A percentile compares a stretch with the other conserved stretches of the same genome.
These are phyloP conservation scores for Equus quagga DNA, from an alignment of 2,113 vertebrate genomes.

Conservation along the genomic window DNA sequence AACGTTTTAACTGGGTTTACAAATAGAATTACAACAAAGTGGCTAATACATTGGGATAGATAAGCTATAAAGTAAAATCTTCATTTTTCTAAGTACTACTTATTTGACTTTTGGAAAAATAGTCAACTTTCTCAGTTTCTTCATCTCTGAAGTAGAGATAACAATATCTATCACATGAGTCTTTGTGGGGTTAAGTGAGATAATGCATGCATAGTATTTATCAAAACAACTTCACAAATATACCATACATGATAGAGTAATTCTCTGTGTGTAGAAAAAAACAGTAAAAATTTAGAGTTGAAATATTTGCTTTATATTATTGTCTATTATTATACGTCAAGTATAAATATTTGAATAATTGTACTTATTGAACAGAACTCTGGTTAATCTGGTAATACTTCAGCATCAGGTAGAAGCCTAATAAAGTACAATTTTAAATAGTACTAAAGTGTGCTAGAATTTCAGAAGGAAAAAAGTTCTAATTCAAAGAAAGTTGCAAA, in stretches of 20 bases:
- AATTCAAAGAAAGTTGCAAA: neutral
- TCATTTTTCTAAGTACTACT: neutral
- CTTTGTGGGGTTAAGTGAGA: neutral
- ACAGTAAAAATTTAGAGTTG: neutral
- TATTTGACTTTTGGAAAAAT: neutral
- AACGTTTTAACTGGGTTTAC: neutral
- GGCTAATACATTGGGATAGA: neutral
- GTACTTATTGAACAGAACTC: neutral
- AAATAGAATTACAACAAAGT: neutral
- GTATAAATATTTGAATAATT: neutral
- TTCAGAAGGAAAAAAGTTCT: neutral
- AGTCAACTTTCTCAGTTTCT: neutral
- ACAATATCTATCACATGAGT: neutral
- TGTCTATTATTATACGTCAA: neutral
- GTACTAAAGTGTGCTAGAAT: neutral
- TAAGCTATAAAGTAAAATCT: neutral
- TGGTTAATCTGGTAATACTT: conserved; percentile 1
- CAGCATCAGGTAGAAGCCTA: neutral
- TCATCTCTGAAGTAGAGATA: neutral
- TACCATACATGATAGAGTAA: neutral
- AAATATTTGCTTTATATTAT: neutral
- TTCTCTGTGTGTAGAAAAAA: neutral
- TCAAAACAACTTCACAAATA: neutral
- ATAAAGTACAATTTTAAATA: conserved; percentile 46
- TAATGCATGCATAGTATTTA: neutral